Conservation (phyloP, 2,888 invertebrate species). For the Melieria omissa region DNA sequence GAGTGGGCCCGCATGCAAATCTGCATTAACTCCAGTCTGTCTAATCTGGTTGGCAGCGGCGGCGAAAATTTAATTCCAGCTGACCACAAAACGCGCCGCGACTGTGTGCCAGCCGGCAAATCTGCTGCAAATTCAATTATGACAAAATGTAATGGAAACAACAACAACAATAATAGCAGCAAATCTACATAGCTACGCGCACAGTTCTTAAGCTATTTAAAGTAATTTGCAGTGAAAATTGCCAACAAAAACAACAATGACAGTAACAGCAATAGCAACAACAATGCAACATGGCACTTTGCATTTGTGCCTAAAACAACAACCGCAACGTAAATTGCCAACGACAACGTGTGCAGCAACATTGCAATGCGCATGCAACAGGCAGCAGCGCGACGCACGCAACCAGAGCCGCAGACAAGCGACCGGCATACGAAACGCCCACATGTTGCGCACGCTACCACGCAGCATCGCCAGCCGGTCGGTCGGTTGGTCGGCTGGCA, state of each 20-base stretch:
- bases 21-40: no score
- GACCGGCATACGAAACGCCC: background rate
- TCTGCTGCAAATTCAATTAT: slow-evolving; percentile 23
- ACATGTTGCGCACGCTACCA: slow-evolving; percentile 19
- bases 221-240: slow-evolving; percentile 24
- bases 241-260: background rate
- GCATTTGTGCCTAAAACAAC: background rate
- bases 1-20: no score
- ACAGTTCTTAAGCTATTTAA: slow-evolving; percentile 8
- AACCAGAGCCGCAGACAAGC: background rate
- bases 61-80: no score
- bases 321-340: slow-evolving; percentile 33
- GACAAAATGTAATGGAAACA: slow-evolving; percentile 24
- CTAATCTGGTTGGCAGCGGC: no score
- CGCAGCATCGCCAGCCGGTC: background rate
- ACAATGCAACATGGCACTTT: no score
- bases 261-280: background rate
- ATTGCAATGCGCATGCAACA: slow-evolving; percentile 3
- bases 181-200: background rate
- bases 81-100: no score
- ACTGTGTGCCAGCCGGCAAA: no score
- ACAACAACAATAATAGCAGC: slow-evolving; percentile 11
- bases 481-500: slow-evolving; percentile 4
- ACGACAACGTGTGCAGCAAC: slow-evolving; percentile 25
- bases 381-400: slow-evolving; percentile 16